Percentiles rank a stretch among this genome's conserved stretches.
Conservation (phyloP, 2,797 vertebrate genomes). For the Chloroceryle inda region DNA sequence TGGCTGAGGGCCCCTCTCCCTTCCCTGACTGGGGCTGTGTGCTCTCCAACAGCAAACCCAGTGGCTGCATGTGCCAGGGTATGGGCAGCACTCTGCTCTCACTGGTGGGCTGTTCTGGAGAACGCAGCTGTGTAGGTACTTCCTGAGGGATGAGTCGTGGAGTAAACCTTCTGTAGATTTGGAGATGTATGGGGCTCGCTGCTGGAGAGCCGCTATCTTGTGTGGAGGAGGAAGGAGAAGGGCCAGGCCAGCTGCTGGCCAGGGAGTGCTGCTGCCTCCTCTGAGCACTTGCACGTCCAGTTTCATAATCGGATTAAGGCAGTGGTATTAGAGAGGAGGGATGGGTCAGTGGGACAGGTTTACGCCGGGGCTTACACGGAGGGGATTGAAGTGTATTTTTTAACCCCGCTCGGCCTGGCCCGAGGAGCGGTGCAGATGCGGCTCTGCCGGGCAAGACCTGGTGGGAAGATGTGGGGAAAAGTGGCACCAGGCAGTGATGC, state of each 20-base stretch:
- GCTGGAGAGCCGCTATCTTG: background rate
- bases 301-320: constrained; percentile 77
- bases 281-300: constrained; percentile 73
- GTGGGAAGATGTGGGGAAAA: constrained; percentile 7
- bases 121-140: background rate
- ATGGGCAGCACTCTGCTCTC: background rate
- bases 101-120: background rate
- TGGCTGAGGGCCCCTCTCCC: background rate
- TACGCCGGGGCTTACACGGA: constrained; percentile 59
- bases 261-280: constrained; percentile 34
- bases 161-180: background rate
- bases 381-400: constrained; percentile 63
- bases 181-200: background rate
- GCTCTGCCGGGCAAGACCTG: background rate
- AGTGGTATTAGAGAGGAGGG: constrained; percentile 71
- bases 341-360: constrained; percentile 77
- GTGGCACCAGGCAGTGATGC: constrained; percentile 45
- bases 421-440: background rate
- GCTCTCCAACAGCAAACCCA: background rate
- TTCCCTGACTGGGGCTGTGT: background rate
- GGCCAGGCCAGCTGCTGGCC: constrained; percentile 40
- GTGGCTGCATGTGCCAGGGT: background rate
- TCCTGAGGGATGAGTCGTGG: background rate
- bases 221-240: background rate
- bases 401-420: constrained; percentile 54